These are phyloP conservation scores for Sialia sialis DNA, from an alignment of 2,113 vertebrate genomes.

Conservation along the genomic window DNA sequence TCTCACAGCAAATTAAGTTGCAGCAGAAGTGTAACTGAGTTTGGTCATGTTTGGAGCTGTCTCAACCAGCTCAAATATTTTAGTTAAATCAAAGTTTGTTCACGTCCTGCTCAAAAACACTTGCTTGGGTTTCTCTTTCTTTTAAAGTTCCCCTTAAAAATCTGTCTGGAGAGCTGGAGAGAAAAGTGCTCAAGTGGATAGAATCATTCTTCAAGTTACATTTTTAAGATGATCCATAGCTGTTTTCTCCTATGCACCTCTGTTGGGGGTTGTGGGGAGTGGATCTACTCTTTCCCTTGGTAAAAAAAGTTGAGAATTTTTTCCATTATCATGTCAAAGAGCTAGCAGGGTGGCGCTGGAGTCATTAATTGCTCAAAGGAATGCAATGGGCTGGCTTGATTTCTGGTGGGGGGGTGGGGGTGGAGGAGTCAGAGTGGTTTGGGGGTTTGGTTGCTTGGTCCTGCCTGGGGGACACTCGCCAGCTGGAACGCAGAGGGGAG, in stretches of 20 bases:
- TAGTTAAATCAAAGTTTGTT: neutral
- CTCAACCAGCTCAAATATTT: neutral
- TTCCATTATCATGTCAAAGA: too few species aligned
- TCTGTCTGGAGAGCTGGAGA: neutral
- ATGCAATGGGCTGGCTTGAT: too few species aligned
- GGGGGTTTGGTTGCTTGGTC: too few species aligned
- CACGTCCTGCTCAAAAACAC: neutral
- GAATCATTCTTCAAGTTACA: neutral
- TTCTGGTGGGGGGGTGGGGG: too few species aligned
- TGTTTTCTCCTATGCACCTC: neutral
- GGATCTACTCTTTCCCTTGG: too few species aligned
- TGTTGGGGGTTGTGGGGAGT: too few species aligned
- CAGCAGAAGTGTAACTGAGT: neutral
- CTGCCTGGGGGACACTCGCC: too few species aligned
- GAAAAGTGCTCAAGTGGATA: neutral
- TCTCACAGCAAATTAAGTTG: neutral
- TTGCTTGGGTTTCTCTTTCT: neutral
- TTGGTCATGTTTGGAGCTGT: neutral
- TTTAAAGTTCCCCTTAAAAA: neutral
- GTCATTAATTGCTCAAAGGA: too few species aligned
- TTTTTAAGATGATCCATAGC: neutral
- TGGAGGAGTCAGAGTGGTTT: too few species aligned
- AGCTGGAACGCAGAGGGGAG: too few species aligned
- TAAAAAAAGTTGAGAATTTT: too few species aligned
- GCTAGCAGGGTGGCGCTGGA: too few species aligned